Evolutionary conservation across 2,888 invertebrate species (phyloP), one percentile per base, ranked within the genome.

Genomic region (Leuctra nigra): DNA sequence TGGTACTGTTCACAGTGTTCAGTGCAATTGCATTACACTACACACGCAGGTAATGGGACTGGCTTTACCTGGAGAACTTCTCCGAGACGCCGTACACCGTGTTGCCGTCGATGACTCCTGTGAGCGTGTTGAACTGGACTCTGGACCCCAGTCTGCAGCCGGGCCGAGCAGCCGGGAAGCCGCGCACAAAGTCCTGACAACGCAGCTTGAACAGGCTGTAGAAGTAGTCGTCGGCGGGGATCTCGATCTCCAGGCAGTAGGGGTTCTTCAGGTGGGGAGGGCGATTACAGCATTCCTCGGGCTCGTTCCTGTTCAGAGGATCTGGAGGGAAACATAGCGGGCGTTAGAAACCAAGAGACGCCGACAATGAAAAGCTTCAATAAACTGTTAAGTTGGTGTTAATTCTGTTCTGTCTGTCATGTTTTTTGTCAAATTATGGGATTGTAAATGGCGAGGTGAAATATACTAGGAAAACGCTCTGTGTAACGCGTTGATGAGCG

Each of bases 221-320:
- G 79, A 94, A 93, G 70, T 91, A 89, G 70, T 94, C 94, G 68
- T 93, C 90, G 63, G 87, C 88, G 0, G 93, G 92, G 50, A 94
- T 84, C 56, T 80, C 76, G 65, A 94, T 91, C 74, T 93, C 91
- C 72, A 92, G 86, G 69, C 94, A 94, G 70, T 92, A 91, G 0
- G 91, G 92, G 73, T 93, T 91, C 69, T 88, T 91, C 54, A 86
- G 76, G 66, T 91, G 90, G 13, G 81, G 78, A 0, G 90, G 87
- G 20, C 89, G 81, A 67, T 86, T 80, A 73, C 92, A 93, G 70
- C 92, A 93, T 70, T 91, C 91, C 70, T 92, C 91, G 1, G 91
- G 91, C 71, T 92, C 92, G 72, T 92, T 92, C 63, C 90, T 82
- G 73, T 87, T 90, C 64, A 84, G 73, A 2, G 91, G 84, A 75